These are phyloP conservation scores for Echinarachnius parma DNA, from an alignment of 53 echinoderm and acorn worm genomes.

Conservation along the genomic window DNA sequence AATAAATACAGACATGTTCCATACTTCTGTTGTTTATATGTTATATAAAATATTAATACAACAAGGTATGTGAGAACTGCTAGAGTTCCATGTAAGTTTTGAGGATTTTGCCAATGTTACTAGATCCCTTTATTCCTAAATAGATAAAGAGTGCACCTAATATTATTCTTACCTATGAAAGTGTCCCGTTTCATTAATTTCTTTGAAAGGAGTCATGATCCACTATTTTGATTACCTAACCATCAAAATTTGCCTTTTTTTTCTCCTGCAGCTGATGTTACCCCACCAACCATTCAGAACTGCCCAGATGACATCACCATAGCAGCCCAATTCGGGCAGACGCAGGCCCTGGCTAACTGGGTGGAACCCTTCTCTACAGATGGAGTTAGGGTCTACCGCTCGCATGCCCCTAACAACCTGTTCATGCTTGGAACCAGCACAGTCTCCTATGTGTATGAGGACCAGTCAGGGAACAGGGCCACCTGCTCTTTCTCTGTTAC, in stretches of 20 bases:
- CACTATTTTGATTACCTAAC: neutral
- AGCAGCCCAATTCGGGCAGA: conserved; percentile 26
- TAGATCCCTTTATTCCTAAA: no score
- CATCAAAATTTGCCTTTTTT: neutral
- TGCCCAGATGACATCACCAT: conserved; percentile 44
- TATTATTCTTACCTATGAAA: no score
- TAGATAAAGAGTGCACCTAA: no score
- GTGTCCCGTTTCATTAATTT: no score
- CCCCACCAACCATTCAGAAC: neutral
- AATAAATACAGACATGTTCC: no score
- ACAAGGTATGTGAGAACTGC: no score
- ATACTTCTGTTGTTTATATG: no score
- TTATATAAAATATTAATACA: no score
- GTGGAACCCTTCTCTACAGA: conserved; percentile 53
- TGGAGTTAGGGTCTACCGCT: conserved; percentile 27
- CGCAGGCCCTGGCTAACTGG: conserved; percentile 40
- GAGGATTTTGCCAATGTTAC: no score
- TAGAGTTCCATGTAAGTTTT: no score
- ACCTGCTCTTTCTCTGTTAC: conserved; percentile 52
- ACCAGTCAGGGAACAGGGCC: conserved; percentile 43
- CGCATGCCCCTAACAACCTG: conserved; percentile 40
- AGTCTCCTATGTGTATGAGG: conserved; percentile 60
- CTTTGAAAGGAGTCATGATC: no score
- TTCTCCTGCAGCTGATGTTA: conserved; percentile 2
- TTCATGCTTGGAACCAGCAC: conserved; percentile 48